phyloP scores from a whole-genome alignment of 2,797 vertebrate genomes.

The Menidia menidia region DNA sequence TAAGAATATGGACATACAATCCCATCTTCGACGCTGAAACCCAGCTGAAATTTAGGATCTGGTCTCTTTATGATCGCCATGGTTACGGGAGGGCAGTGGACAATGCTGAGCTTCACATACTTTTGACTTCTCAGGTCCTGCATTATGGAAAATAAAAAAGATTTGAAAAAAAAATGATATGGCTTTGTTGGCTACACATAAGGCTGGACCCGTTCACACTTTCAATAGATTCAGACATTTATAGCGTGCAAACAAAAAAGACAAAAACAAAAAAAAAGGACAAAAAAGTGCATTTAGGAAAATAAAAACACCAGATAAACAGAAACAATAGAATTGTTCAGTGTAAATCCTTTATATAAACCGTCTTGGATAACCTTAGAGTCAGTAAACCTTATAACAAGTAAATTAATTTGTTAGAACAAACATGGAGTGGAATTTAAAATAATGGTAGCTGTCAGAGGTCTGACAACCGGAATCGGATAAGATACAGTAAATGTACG shows the following conservation, averaged over 20 bases:
- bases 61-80: constrained; percentile 93
- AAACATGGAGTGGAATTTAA: background rate
- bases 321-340: background rate
- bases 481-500: background rate
- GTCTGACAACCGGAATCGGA: background rate
- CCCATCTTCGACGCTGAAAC: constrained; percentile 96
- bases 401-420: background rate
- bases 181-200: no score
- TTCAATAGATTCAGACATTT: no score
- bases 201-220: no score
- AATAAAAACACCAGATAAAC: no score
- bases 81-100: constrained; percentile 95
- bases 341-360: background rate
- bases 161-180: background rate
- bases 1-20: constrained; percentile 84
- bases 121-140: constrained; percentile 92
- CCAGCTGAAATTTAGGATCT: constrained; percentile 90
- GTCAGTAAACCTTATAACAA: background rate
- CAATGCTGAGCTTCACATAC: constrained; percentile 90
- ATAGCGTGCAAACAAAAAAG: background rate
- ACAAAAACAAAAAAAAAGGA: no score
- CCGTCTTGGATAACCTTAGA: background rate
- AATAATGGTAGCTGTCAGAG: background rate
- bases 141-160: background rate
- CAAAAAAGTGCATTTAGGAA: no score